Evolutionary conservation across 2,113 vertebrate species (phyloP), one percentile per base, ranked within the genome.

Genomic region (Phaethon lepturus): DNA sequence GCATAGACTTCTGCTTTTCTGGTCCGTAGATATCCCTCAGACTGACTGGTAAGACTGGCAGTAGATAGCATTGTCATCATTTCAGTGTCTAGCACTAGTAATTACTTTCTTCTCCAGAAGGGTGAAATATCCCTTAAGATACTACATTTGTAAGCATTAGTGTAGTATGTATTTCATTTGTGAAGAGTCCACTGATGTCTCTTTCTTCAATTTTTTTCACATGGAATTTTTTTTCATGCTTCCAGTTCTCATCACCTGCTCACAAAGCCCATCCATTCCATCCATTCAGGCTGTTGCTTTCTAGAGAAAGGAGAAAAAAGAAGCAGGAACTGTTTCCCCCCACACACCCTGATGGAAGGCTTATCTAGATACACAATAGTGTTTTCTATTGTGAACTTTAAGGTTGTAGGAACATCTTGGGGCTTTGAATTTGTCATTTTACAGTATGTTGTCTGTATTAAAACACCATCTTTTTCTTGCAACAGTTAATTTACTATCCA

Each of bases 11-110:
- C 19, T 35, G 23, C 20, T 72, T 68, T 58, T 49, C n/a, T 78
- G 60, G 9, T 31, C 26, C 73, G 15, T 17, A 11, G 47, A 7
- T 69, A 29, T 8, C 26, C 28, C 26, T 84, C 25, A 14, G 25
- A 5, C 7, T 40, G 45, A 23, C 4, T 13, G 5, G 20, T 45
- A 38, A 38, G 38, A 38, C 38, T 38, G 38, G 38, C 38, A 29
- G 20, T 16, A 18, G 49, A 2, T 19, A 24, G 63, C 1, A 0
- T 56, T 25, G 7, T 63, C 40, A 50, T 73, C 5, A 0, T 40
- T 71, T 73, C 35, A 31, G 16, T 50, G 69, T 25, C 50, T 45
- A 76, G 1, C 50, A 4, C 52, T 73, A 24, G 0, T 33, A 55
- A 40, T 55, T 62, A 25, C 10, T 58, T 74, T 15, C 0, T 72